These are phyloP conservation scores for Tonatia bakeri DNA, from an alignment of 2,113 vertebrate species.

Conservation along the genomic window DNA sequence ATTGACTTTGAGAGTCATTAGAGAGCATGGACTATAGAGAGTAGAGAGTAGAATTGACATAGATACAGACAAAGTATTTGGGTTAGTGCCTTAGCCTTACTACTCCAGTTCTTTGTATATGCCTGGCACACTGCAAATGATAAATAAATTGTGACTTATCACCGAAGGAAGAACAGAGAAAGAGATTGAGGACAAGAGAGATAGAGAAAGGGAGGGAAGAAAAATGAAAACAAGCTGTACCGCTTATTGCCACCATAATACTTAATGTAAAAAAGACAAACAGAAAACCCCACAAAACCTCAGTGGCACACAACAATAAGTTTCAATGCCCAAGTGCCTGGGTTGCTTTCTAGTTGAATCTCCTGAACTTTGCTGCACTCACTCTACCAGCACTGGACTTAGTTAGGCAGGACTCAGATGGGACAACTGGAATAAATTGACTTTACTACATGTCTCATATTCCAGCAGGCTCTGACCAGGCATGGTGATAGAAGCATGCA, in stretches of 20 bases:
- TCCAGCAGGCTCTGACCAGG: not conserved
- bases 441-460: not conserved
- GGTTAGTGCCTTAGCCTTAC: not conserved
- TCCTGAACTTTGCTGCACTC: not conserved
- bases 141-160: conserved; percentile 23
- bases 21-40: not conserved
- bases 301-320: not conserved
- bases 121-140: not conserved
- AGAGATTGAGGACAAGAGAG: not conserved
- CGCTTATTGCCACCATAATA: not conserved
- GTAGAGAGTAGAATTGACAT: not conserved
- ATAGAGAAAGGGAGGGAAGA: not conserved
- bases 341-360: not conserved
- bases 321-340: not conserved
- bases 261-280: not conserved
- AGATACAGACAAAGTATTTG: not conserved
- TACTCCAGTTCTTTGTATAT: not conserved
- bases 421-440: not conserved
- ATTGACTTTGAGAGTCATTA: conserved; percentile 43
- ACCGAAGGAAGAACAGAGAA: not conserved
- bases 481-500: not conserved
- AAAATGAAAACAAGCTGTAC: not conserved
- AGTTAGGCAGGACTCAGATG: not conserved
- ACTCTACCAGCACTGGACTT: not conserved
- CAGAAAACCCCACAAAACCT: not conserved